Conservation (phyloP, 2,888 invertebrate species). For the Stenoptilia bipunctidactyla region DNA sequence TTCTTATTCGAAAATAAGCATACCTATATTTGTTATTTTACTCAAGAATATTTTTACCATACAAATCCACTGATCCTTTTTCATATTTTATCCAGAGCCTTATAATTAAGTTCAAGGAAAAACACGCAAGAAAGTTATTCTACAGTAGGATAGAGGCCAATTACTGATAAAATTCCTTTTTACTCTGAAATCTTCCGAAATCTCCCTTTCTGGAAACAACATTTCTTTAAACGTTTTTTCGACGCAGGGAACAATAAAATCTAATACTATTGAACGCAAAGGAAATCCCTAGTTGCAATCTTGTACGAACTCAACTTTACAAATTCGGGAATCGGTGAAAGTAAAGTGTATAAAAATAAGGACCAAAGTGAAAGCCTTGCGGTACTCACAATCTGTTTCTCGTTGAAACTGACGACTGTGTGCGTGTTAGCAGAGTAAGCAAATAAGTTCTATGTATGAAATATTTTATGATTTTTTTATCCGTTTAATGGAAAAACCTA, state of each 20-base stretch:
- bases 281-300: neutral
- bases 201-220: neutral
- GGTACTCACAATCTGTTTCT: too few relatives aligned
- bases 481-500: too few relatives aligned
- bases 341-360: neutral
- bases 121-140: neutral
- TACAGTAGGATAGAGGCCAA: neutral
- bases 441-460: too few relatives aligned
- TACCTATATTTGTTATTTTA: too few relatives aligned
- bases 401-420: too few relatives aligned
- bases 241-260: neutral
- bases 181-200: too few relatives aligned
- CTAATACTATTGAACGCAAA: neutral
- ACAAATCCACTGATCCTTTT: too few relatives aligned
- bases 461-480: too few relatives aligned
- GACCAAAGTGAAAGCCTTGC: neutral
- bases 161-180: neutral
- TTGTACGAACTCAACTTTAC: neutral
- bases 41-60: too few relatives aligned
- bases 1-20: too few relatives aligned
- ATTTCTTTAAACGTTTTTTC: neutral
- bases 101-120: neutral
- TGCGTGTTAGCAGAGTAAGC: too few relatives aligned
- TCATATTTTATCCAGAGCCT: too few relatives aligned
- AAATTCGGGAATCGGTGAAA: neutral